Evolutionary conservation across 1,140 invertebrate genomes (phyloP).

Genomic region (Drosophila nigromelanica): DNA sequence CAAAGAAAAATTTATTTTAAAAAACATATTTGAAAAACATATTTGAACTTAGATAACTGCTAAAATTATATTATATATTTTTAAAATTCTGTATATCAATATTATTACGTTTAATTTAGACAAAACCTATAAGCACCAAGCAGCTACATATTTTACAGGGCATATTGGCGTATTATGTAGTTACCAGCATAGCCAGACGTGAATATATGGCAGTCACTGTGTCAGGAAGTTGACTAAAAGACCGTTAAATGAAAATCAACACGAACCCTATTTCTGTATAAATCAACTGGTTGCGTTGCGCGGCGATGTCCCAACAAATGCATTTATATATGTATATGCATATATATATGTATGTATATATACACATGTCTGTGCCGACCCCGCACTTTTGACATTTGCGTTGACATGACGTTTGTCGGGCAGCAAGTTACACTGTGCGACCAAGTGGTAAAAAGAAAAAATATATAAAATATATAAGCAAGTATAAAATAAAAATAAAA

Average conservation of each 20-base stretch:
- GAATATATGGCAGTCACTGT: conserved; percentile 79
- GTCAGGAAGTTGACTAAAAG: conserved; percentile 82
- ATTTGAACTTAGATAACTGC: too few species aligned
- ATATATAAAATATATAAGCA: too few species aligned
- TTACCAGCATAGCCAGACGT: conserved; percentile 55
- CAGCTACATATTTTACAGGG: not conserved
- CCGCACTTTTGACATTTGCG: conserved; percentile 76
- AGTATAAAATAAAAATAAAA: not conserved
- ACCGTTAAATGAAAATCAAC: conserved; percentile 82
- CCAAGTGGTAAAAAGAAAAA: conserved; percentile 3
- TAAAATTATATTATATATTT: not conserved
- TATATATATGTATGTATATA: conserved; percentile 15
- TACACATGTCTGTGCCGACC: conserved; percentile 45
- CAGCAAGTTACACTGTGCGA: conserved; percentile 54
- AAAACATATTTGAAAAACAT: not conserved
- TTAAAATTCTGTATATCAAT: not conserved
- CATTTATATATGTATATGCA: conserved; percentile 35
- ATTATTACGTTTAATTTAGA: not conserved
- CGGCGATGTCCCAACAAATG: conserved; percentile 39
- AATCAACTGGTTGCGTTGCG: conserved; percentile 78
- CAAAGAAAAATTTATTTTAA: not conserved
- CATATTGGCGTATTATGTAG: conserved; percentile 59
- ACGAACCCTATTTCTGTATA: conserved; percentile 73
- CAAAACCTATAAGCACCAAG: not conserved
- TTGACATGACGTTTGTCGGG: conserved; percentile 76